These are phyloP conservation scores for Litocranius walleri DNA, from an alignment of 2,113 vertebrate genomes.

Conservation along the genomic window DNA sequence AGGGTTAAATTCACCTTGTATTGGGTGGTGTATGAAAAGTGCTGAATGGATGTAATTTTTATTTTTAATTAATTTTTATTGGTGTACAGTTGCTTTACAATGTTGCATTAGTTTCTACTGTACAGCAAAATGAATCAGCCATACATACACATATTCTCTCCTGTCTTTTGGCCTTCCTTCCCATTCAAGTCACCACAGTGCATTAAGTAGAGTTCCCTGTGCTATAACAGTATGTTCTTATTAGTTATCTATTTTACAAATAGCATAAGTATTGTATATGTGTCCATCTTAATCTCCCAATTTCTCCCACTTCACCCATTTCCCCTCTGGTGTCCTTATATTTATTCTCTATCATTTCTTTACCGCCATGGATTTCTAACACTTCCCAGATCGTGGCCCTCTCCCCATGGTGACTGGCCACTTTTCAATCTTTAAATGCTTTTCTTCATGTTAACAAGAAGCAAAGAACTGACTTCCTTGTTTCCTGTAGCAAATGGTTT, in stretches of 20 bases:
- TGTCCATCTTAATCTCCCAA: not conserved
- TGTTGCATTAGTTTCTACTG: not conserved
- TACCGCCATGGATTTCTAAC: not conserved
- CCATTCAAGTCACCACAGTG: not conserved
- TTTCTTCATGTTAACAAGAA: constrained; percentile 38
- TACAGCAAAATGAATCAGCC: not conserved
- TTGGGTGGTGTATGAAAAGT: not conserved
- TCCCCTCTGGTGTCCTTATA: not conserved
- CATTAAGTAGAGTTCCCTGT: not conserved
- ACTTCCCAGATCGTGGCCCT: not conserved
- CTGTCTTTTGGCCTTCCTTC: not conserved
- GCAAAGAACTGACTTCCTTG: constrained; percentile 25
- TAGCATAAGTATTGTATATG: not conserved
- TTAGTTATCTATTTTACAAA: not conserved
- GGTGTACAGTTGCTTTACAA: not conserved
- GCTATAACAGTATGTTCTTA: not conserved
- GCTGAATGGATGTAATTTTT: not conserved
- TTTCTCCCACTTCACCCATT: not conserved
- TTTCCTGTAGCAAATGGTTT: not conserved
- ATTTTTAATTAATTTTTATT: not conserved
- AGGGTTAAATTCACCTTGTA: not conserved
- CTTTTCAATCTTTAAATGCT: constrained; percentile 21
- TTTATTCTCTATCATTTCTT: not conserved
- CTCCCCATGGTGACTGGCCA: not conserved
- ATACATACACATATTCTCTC: not conserved